phyloP scores from a whole-genome alignment of 2,113 vertebrate species.

The Gallinago jamesoni region DNA sequence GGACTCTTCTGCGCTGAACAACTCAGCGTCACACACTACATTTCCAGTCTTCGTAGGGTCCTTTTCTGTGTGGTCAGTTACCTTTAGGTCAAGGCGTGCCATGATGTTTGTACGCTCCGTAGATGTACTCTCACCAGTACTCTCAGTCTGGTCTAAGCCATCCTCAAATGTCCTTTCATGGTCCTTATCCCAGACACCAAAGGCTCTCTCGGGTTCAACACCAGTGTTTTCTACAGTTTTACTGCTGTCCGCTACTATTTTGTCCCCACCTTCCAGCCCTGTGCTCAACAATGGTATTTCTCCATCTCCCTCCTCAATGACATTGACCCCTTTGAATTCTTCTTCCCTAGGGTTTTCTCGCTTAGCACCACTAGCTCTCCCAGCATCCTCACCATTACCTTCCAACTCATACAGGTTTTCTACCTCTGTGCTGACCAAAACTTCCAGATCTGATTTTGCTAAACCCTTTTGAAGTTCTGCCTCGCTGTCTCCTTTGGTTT shows the following conservation, averaged over 20 bases:
- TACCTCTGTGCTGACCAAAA: conserved; percentile 1
- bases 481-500: conserved; percentile 17
- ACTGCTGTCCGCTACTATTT: neutral
- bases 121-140: neutral
- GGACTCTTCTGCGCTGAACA: conserved; percentile 23
- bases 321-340: neutral
- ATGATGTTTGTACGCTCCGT: neutral
- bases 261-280: neutral
- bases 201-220: neutral
- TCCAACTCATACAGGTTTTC: neutral
- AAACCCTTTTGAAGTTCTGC: neutral
- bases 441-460: conserved; percentile 13
- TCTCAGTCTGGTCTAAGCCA: neutral
- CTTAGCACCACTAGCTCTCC: neutral
- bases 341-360: neutral
- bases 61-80: conserved; percentile 13
- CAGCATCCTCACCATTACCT: neutral
- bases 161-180: neutral
- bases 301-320: neutral
- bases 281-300: neutral
- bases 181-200: neutral
- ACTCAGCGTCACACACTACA: neutral
- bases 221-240: neutral
- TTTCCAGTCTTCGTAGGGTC: neutral
- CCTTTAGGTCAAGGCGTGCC: neutral